Evolutionary conservation across 2,888 invertebrate species (phyloP).

Genomic region (Ormyrus thymus): DNA sequence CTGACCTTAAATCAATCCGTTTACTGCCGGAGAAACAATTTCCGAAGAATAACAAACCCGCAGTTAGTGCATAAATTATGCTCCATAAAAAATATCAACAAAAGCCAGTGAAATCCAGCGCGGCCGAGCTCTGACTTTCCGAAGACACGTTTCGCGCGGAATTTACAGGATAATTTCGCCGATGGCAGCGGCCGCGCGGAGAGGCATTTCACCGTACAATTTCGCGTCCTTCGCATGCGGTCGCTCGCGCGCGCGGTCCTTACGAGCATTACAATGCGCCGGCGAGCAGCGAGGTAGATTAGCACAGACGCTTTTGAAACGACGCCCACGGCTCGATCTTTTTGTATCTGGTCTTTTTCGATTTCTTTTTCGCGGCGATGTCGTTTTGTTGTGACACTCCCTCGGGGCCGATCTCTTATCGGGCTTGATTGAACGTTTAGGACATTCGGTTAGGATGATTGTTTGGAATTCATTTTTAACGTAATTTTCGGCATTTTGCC

Average conservation of each 20-base stretch:
- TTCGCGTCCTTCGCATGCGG: conserved; percentile 37
- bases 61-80: too few relatives aligned
- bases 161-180: not conserved
- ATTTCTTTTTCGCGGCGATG: not conserved
- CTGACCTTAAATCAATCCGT: too few relatives aligned
- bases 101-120: too few relatives aligned
- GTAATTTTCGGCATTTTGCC: too few relatives aligned
- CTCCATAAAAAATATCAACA: too few relatives aligned
- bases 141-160: conserved; percentile 5
- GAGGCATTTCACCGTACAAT: not conserved
- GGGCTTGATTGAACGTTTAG: not conserved
- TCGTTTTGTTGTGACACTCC: conserved; percentile 11
- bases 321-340: not conserved
- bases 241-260: not conserved
- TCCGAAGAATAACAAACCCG: too few relatives aligned
- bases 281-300: conserved; percentile 17
- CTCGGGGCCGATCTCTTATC: not conserved
- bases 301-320: conserved; percentile 38
- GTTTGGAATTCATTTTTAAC: too few relatives aligned
- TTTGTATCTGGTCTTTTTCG: conserved; percentile 7
- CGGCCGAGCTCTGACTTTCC: not conserved
- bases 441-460: too few relatives aligned
- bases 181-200: not conserved
- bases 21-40: too few relatives aligned
- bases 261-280: conserved; percentile 5